Evolutionary conservation across 2,888 invertebrate species (phyloP), one percentile per base, ranked within the genome.

Genomic region (Conops quadrifasciatus): DNA sequence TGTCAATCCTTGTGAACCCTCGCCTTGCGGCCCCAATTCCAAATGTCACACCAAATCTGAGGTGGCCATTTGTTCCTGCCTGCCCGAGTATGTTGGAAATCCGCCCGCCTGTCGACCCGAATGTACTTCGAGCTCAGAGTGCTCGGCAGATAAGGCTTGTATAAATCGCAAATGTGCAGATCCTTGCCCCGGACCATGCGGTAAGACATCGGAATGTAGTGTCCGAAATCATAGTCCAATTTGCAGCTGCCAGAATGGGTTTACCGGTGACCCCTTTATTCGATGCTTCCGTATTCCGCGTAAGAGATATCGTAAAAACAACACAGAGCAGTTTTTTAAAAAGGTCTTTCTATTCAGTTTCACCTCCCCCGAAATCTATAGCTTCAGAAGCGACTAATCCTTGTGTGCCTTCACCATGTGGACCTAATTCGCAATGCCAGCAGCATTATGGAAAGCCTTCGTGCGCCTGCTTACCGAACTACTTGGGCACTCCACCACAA

Each of bases 21-120:
- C 92, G 2, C 94, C 94, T 0, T 95, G 95, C 81, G 95, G 95
- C 49, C 91, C 93, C 7, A 94, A 94, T 80, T 93, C 94, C 75
- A 88, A 91, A 78, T 95, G 95, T 80, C 90, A 90, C 77, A 91
- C 91, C 82, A 83, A 89, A 30, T 92, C 93, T 77, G 89, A 88
- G 30, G 91, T 92, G 86, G 90, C 90, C 0, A 89, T 91, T 24
- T 94, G 93, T 81, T 91, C 91, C 65, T 93, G 93, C 80, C 84
- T 90, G 74, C 88, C 88, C 60, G 88, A 89, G 75, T 91, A 90
- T 78, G 87, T 89, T 68, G 92, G 92, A 62, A 87, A 87, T 74
- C 92, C 81, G 13, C 81, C 83, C 1, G 79, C 80, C 11, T 93
- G 93, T 82, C 89, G 92, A 81, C 92, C 92, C 47, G 92, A 92